Evolutionary conservation across 1,140 invertebrate genomes (phyloP), one percentile per base, ranked within the genome.

Genomic region (Leptinotarsa undecemlineata): DNA sequence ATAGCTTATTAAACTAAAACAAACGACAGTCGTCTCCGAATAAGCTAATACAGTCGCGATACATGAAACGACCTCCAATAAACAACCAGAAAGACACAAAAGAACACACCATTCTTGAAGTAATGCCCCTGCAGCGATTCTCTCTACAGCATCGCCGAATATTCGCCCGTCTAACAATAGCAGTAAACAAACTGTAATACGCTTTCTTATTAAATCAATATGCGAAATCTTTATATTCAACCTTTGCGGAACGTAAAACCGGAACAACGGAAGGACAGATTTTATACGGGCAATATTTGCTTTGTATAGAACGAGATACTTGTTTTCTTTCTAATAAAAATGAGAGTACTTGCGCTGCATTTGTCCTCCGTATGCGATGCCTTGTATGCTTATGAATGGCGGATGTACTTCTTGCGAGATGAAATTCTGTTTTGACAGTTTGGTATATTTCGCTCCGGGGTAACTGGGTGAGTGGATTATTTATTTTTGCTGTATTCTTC

Each of bases 281-380:
- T 57, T 57, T 57, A 57, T 57, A 57, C 51, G 51, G n/a, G 51
- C 51, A 57, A 57, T 57, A 57, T 57, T 57, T 57, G 51, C 51
- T 15, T 57, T 57, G 51, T 57, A 42, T 42, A 3, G n/a, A 15
- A 19, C 4, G 51, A 3, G 2, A 17, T 4, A 2, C 6, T 57
- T 15, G 15, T 57, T 57, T 57, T 15, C 51, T 57, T 15, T 19
- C 51, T 17, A n/a, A 57, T 57, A n/a, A 57, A 57, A 57, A 57
- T 57, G 51, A 8, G 51, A 57, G 17, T 57, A 57, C 17, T 57
- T 57, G 51, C 51, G 51, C 17, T n/a, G 51, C 51, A 57, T 57
- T 57, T 19, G 51, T 57, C 15, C 2, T 15, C n/a, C n/a, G 51
- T 57, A 57, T 57, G 15, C 4, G 51, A 57, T 57, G 15, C n/a